Evolutionary conservation across 2,888 invertebrate genomes (phyloP).

Genomic region (Cryptus armator): DNA sequence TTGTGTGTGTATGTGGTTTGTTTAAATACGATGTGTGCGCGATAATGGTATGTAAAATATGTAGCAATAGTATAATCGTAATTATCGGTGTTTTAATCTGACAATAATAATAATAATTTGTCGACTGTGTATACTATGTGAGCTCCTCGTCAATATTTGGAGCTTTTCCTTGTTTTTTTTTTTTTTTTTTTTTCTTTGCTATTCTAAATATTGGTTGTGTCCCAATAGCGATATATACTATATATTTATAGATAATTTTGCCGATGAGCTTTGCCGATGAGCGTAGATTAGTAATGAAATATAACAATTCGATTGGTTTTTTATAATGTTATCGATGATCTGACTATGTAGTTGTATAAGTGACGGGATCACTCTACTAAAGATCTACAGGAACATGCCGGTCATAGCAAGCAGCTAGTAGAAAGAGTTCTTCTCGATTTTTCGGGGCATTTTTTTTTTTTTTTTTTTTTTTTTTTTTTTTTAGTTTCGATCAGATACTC

Average conservation of each 20-base stretch:
- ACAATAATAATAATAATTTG: slow-evolving; percentile 44
- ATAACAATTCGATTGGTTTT: slow-evolving; percentile 34
- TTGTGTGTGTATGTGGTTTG: slow-evolving; percentile 27
- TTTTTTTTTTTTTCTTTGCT: slow-evolving; percentile 17
- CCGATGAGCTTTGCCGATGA: slow-evolving; percentile 18
- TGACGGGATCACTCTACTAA: slow-evolving; percentile 70
- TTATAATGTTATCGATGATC: slow-evolving; percentile 69
- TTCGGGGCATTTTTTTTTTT: slow-evolving; percentile 27
- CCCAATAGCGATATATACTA: slow-evolving; percentile 30
- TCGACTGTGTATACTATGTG: slow-evolving; percentile 23
- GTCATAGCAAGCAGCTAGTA: slow-evolving; percentile 83
- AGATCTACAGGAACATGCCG: slow-evolving; percentile 84
- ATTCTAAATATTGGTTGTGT: slow-evolving; percentile 40
- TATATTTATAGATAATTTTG: neutral
- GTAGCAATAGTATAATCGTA: slow-evolving; percentile 12
- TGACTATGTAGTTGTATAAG: slow-evolving; percentile 66
- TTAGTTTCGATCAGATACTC: slow-evolving; percentile 55
- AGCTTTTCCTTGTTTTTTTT: slow-evolving; percentile 10
- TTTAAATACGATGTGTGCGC: slow-evolving; percentile 34
- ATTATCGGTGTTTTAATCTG: slow-evolving; percentile 20
- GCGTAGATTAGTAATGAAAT: slow-evolving; percentile 10
- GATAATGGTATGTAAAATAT: slow-evolving; percentile 44
- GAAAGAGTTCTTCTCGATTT: slow-evolving; percentile 64
- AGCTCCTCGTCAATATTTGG: slow-evolving; percentile 42
- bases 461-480: slow-evolving; percentile 46